Conservation (phyloP, 92 coral and sea anemone species). For the Diadumene lineata region DNA sequence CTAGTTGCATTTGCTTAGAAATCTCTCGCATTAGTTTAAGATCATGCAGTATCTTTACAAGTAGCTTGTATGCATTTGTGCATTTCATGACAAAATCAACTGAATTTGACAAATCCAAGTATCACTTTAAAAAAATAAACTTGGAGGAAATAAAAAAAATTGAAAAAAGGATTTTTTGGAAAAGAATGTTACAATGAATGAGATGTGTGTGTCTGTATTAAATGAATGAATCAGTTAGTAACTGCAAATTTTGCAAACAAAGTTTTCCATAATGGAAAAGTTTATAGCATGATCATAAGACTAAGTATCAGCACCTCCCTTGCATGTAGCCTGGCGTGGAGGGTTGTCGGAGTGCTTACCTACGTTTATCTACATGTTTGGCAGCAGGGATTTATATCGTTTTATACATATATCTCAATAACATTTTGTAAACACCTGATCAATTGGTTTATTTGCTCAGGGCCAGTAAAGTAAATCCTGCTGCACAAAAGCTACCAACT, state of each 20-base stretch:
- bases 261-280: constrained; percentile 73
- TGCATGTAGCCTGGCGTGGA: constrained; percentile 5
- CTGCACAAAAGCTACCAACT: constrained; percentile 95
- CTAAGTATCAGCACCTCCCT: constrained; percentile 11
- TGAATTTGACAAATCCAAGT: background rate
- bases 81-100: too few relatives aligned
- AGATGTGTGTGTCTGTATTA: constrained; percentile 22
- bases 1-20: too few relatives aligned
- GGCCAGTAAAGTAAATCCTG: constrained; percentile 91
- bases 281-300: background rate
- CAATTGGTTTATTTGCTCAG: constrained; percentile 68
- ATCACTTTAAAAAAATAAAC: background rate
- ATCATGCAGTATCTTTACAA: too few relatives aligned
- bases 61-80: too few relatives aligned
- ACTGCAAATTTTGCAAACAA: constrained; percentile 85
- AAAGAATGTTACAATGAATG: background rate
- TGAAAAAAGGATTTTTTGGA: background rate
- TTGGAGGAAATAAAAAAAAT: background rate
- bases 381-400: constrained; percentile 19
- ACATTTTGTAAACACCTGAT: background rate
- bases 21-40: too few relatives aligned
- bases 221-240: constrained; percentile 23
- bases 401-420: constrained; percentile 10
- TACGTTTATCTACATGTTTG: constrained; percentile 5
- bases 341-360: constrained; percentile 29